Percentiles rank a stretch among this genome's conserved stretches.
These are phyloP conservation scores for Drosophila cognata DNA, from an alignment of 2,888 invertebrate genomes.

Conservation along the genomic window DNA sequence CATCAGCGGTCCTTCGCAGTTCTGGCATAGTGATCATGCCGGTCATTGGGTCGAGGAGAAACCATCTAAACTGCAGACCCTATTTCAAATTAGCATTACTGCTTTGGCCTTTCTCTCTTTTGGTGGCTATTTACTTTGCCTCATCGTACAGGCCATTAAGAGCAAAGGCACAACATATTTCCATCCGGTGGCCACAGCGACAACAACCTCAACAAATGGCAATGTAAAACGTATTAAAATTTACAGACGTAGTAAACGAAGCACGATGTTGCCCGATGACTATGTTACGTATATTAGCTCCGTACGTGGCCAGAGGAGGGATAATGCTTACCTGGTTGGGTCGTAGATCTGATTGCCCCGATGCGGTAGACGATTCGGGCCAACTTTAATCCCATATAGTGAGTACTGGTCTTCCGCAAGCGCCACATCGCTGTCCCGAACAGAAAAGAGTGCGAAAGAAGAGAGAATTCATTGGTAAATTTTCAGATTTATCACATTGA, in stretches of 20 bases:
- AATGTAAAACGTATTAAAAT: constrained; percentile 83
- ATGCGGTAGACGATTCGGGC: constrained; percentile 86
- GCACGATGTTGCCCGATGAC: constrained; percentile 31
- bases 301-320: constrained; percentile 55
- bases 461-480: neutral
- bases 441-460: constrained; percentile 1
- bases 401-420: constrained; percentile 90
- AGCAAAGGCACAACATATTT: constrained; percentile 86
- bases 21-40: constrained; percentile 36
- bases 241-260: constrained; percentile 76
- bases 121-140: constrained; percentile 92
- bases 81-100: constrained; percentile 92
- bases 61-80: constrained; percentile 89
- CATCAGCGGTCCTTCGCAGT: constrained; percentile 7
- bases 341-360: constrained; percentile 85
- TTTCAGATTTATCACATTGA: neutral
- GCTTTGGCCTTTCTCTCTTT: constrained; percentile 93
- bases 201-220: constrained; percentile 65
- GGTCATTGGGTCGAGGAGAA: constrained; percentile 81
- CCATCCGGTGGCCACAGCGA: constrained; percentile 81
- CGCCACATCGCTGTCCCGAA: constrained; percentile 87
- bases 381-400: constrained; percentile 89
- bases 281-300: constrained; percentile 54
- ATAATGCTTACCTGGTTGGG: constrained; percentile 82
- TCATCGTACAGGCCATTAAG: constrained; percentile 91